Conservation (phyloP, 2,113 vertebrate genomes). For the Ploceus nigricollis region DNA sequence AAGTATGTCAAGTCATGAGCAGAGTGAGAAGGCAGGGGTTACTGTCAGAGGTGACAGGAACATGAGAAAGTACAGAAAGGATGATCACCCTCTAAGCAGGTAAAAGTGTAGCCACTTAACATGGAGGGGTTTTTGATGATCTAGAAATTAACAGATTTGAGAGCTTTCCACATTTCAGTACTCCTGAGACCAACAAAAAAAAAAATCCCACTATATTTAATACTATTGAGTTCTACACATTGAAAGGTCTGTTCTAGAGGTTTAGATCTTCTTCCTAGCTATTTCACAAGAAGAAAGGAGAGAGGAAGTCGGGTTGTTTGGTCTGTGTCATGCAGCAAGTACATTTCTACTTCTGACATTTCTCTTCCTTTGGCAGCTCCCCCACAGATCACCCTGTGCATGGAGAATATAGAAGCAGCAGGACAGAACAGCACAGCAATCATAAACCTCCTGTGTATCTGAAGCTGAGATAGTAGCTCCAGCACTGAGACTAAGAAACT, state of each 20-base stretch:
- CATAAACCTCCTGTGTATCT: neutral
- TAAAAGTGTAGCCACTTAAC: neutral
- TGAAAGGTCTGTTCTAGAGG: neutral
- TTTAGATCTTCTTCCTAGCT: neutral
- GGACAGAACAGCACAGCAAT: neutral
- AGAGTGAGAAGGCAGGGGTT: neutral
- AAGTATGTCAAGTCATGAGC: neutral
- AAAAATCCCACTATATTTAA: neutral
- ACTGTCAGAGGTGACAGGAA: neutral
- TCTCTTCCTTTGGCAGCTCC: conserved; percentile 7
- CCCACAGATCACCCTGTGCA: neutral
- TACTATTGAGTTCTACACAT: neutral
- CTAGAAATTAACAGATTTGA: neutral
- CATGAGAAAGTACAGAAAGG: neutral
- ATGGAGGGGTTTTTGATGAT: neutral
- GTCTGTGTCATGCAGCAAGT: neutral
- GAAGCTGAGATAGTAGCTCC: neutral
- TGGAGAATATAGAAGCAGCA: conserved; percentile 20
- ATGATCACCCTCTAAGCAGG: neutral
- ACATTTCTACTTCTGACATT: conserved; percentile 18
- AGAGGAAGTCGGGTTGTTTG: neutral
- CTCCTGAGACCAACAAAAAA: neutral
- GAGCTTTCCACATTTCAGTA: neutral
- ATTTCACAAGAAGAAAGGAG: neutral
- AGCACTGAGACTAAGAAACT: neutral